These are phyloP conservation scores for Cryptocephalus primarius DNA, from an alignment of 2,888 invertebrate species.

Conservation along the genomic window DNA sequence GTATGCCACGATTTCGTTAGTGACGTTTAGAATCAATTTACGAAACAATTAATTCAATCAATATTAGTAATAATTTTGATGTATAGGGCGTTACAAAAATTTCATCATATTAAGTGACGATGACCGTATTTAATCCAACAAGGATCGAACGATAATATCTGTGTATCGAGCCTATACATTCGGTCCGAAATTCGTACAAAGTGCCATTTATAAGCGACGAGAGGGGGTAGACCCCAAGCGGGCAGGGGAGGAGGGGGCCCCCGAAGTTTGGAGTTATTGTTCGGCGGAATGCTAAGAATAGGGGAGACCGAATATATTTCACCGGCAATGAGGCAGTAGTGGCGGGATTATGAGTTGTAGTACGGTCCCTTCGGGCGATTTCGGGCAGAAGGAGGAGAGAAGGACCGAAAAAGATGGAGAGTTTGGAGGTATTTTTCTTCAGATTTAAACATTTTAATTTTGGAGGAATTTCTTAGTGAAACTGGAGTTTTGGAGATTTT, in stretches of 20 bases:
- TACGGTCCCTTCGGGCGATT: constrained; percentile 7
- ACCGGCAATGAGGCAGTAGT: constrained; percentile 23
- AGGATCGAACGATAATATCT: neutral
- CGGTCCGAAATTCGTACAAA: constrained; percentile 12
- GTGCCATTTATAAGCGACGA: constrained; percentile 19
- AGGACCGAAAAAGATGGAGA: too few relatives aligned
- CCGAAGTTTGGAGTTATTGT: constrained; percentile 13
- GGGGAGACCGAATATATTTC: constrained; percentile 27
- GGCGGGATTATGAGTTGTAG: constrained; percentile 12
- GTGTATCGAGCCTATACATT: neutral
- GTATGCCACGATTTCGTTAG: too few relatives aligned
- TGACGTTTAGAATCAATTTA: too few relatives aligned
- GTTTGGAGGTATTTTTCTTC: too few relatives aligned
- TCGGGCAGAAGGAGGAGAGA: neutral
- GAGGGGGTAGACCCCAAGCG: constrained; percentile 1
- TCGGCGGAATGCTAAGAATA: constrained; percentile 25
- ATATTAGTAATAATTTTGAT: too few relatives aligned
- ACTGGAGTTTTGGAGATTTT: too few relatives aligned
- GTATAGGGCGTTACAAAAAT: too few relatives aligned
- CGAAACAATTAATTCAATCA: too few relatives aligned
- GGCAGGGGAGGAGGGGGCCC: constrained; percentile 8
- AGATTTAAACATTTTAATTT: too few relatives aligned
- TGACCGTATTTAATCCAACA: neutral
- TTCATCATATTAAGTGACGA: too few relatives aligned
- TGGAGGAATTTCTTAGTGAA: too few relatives aligned